A percentile compares a stretch with the other conserved stretches of the same genome.
phyloP scores from a whole-genome alignment of 2,797 vertebrate genomes.

The Ctenopoma multispine region DNA sequence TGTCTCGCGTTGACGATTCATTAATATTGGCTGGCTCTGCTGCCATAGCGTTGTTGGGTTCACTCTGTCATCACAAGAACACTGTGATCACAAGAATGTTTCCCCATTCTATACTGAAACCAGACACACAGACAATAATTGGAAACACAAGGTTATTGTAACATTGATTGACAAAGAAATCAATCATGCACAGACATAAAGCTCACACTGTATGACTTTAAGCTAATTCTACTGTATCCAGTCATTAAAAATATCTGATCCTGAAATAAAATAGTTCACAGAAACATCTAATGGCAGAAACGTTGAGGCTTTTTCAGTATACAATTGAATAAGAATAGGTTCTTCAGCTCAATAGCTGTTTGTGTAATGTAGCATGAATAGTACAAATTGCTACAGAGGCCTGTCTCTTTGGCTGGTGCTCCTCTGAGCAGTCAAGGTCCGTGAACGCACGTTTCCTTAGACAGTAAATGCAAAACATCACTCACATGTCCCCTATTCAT shows the following conservation, averaged over 20 bases:
- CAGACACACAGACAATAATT: conserved; percentile 38
- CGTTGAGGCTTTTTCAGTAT: conserved; percentile 32
- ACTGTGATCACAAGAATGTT: conserved; percentile 41
- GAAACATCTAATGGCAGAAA: conserved; percentile 31
- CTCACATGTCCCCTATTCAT: conserved; percentile 44
- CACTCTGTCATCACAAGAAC: conserved; percentile 52
- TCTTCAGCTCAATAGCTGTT: conserved; percentile 64
- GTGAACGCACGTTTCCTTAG: conserved; percentile 50
- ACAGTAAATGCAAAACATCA: conserved; percentile 37
- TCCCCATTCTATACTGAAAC: conserved; percentile 42
- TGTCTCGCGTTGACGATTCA: conserved; percentile 67
- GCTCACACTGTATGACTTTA: neutral
- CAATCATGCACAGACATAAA: neutral
- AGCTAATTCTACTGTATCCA: conserved; percentile 17
- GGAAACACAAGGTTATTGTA: conserved; percentile 34
- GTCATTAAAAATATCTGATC: conserved; percentile 13
- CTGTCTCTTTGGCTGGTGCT: conserved; percentile 58
- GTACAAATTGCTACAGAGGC: conserved; percentile 69
- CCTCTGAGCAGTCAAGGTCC: conserved; percentile 53
- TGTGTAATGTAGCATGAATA: conserved; percentile 78
- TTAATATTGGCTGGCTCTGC: conserved; percentile 55
- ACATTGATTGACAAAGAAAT: conserved; percentile 25
- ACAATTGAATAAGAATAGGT: conserved; percentile 62
- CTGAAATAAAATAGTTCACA: conserved; percentile 35
- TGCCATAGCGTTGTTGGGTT: conserved; percentile 59